These are phyloP conservation scores for Copsychus sechellarum DNA, from an alignment of 2,113 vertebrate genomes.

Conservation along the genomic window DNA sequence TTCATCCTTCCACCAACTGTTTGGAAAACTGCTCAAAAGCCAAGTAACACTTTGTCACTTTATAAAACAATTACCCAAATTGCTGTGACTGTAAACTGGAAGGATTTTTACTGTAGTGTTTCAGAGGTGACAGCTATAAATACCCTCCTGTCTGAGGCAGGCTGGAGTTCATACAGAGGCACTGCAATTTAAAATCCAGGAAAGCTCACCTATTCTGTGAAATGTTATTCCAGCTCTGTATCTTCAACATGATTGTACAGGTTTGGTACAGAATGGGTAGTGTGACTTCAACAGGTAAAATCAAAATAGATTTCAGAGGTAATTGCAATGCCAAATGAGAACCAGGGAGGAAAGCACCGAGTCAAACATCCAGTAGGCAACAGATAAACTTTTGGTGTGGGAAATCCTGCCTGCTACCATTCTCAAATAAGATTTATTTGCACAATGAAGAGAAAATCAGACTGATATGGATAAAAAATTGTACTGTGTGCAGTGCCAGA, in stretches of 20 bases:
- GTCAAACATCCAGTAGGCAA: neutral
- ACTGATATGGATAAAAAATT: accelerated
- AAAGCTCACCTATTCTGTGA: neutral
- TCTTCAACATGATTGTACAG: neutral
- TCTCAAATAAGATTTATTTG: neutral
- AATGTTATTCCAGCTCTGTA: neutral
- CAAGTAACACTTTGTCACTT: neutral
- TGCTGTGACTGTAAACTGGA: neutral
- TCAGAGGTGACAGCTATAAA: neutral
- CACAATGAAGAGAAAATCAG: neutral
- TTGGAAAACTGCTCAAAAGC: neutral
- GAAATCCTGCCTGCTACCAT: neutral
- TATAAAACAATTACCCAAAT: neutral
- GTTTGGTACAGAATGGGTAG: neutral
- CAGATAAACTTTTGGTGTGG: neutral
- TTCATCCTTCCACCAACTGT: neutral
- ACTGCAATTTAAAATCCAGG: neutral
- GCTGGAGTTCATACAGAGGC: neutral
- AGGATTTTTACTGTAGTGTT: neutral
- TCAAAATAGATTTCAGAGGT: neutral
- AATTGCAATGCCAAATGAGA: neutral
- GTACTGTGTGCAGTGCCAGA: neutral
- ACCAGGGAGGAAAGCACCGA: neutral
- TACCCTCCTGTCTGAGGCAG: neutral
- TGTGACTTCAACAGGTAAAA: neutral